Evolutionary conservation across 2,113 vertebrate species (phyloP).

Genomic region (Chloropsis hardwickii): DNA sequence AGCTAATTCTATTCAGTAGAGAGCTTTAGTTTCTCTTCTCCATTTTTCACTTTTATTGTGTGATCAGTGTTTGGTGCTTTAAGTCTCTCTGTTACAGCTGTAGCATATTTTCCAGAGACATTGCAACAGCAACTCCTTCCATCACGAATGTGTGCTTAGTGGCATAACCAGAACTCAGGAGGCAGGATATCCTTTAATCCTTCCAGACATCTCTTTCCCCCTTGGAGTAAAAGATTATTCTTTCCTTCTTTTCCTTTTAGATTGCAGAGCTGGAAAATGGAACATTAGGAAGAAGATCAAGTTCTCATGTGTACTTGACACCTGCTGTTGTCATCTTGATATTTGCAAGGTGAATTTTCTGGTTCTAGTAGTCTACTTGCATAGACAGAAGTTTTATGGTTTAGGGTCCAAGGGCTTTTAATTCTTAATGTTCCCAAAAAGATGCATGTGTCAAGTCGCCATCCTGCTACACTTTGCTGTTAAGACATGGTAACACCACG

Average conservation of each 20-base stretch:
- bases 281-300: neutral
- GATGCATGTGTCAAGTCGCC: neutral
- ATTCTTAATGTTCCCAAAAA: neutral
- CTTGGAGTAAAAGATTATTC: neutral
- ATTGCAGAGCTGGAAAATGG: neutral
- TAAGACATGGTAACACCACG: neutral
- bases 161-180: neutral
- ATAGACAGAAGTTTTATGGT: slow-evolving; percentile 1
- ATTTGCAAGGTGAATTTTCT: slow-evolving; percentile 5
- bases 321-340: neutral
- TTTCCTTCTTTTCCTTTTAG: neutral
- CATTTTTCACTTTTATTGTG: neutral
- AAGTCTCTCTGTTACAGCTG: neutral
- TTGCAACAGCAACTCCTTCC: neutral
- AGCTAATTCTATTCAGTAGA: slow-evolving; percentile 7
- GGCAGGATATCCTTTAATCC: neutral
- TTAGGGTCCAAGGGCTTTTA: neutral
- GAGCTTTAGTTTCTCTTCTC: neutral
- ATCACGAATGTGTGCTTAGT: neutral
- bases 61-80: neutral
- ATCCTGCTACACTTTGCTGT: neutral
- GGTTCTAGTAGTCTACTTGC: neutral
- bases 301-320: neutral
- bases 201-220: neutral
- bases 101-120: neutral